Base-by-base conservation (phyloP, 2,888 invertebrate species). In the Tolmerus cingulatus region DNA sequence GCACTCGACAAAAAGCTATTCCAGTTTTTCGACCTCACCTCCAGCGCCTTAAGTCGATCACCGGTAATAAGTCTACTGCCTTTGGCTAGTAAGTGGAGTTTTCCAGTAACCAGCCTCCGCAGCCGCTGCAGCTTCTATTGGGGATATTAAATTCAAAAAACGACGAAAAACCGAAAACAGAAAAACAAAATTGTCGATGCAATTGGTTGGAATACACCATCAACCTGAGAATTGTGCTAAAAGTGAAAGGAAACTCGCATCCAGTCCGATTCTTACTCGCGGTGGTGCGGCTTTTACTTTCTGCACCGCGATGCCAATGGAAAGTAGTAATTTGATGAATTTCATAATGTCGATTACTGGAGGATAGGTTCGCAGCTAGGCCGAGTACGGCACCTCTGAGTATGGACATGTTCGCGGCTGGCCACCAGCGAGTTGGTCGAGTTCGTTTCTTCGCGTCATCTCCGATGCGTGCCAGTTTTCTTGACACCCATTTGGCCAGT, bases 171-270 rank as follows among this genome's bases (percentile, higher is more conserved):
- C 5, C 37, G 7, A 27, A 57, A 19, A n/a, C 30, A 81, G 8
- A 82, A 23, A 66, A n/a, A 19, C 23, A 3, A 66, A 66, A 66
- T 27, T 66, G 12, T 34, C 34, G 34, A 34, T 82, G 57, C 82
- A 84, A 55, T 66, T 40, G 34, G 66, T 14, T 14, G 82, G 23
- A 66, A 84, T 66, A 82, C 37, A 66, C 66, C 82, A 84, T 66
- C 82, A 84, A 84, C 37, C 57, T 84, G 82, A 84, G 82, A 84
- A 84, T 84, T 84, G 82, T 84, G 82, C 82, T 84, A 84, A 84
- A 84, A 84, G 82, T 84, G 82, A 84, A 84, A 84, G 82, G 82
- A 8, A 84, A 66, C 40, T 66, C 66, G 27, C 66, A 57, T 51
- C 51, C 19, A 12, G 79, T 46, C 23, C 57, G 37, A 84, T 84